A percentile compares a stretch with the other conserved stretches of the same genome.
Conservation (phyloP, 2,797 vertebrate genomes). For the Zenarchopterus dispar region DNA sequence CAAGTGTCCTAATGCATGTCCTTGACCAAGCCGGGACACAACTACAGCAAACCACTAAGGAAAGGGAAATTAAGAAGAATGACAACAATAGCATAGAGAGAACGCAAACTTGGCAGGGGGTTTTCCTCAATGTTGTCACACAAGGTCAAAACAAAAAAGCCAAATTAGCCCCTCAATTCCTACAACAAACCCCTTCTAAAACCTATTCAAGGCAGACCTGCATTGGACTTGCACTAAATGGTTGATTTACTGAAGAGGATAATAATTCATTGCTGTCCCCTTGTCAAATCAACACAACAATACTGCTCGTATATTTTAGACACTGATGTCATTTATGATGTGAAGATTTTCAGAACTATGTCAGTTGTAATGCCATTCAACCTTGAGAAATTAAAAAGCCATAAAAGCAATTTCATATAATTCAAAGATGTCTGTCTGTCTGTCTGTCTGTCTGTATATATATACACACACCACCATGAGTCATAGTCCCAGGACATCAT, state of each 20-base stretch:
- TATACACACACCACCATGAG: too few relatives aligned
- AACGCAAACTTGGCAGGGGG: conserved; percentile 63
- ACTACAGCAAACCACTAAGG: conserved; percentile 77
- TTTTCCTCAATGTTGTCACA: conserved; percentile 64
- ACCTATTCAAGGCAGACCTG: conserved; percentile 16
- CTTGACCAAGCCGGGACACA: conserved; percentile 65
- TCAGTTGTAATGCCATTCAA: too few relatives aligned
- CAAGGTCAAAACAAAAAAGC: conserved; percentile 64
- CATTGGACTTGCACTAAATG: background rate
- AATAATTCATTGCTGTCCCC: conserved; percentile 31
- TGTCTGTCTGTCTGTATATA: too few relatives aligned
- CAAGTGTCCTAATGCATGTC: conserved; percentile 58
- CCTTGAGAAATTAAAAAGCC: too few relatives aligned
- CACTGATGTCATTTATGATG: too few relatives aligned
- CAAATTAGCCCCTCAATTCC: conserved; percentile 26
- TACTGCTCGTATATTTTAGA: conserved; percentile 34
- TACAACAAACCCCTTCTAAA: conserved; percentile 13
- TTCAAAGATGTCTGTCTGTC: too few relatives aligned
- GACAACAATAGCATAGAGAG: conserved; percentile 64
- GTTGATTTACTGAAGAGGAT: conserved; percentile 15
- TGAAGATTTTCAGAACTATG: too few relatives aligned
- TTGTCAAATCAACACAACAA: conserved; percentile 48
- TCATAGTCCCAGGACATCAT: too few relatives aligned
- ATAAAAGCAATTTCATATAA: too few relatives aligned
- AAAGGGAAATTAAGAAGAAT: conserved; percentile 75